Conservation (phyloP, 1,140 invertebrate species). For the Drosophila varians region DNA sequence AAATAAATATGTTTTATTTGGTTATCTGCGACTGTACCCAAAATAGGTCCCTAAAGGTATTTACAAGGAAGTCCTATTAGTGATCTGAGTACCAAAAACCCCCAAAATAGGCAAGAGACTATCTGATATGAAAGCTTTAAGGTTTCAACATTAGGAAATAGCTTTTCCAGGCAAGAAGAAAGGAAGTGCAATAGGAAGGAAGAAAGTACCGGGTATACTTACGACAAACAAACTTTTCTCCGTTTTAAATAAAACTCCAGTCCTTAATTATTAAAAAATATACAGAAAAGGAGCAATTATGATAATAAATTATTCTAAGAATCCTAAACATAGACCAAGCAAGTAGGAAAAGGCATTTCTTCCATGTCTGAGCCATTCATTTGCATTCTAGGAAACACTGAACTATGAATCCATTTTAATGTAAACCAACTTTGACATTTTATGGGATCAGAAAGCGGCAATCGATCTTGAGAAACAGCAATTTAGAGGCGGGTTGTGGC, state of each 20-base stretch:
- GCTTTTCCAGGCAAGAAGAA: too few relatives aligned
- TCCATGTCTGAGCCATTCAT: background rate
- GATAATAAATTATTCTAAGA: too few relatives aligned
- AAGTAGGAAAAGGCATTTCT: background rate
- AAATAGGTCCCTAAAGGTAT: too few relatives aligned
- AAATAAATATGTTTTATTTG: too few relatives aligned
- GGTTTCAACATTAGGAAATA: background rate
- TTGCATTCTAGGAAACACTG: background rate
- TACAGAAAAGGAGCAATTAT: too few relatives aligned
- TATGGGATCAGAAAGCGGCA: background rate
- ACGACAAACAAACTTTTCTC: background rate
- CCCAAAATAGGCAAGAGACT: background rate
- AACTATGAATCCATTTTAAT: background rate
- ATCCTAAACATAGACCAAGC: too few relatives aligned
- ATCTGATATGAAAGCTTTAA: background rate
- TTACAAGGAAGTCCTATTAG: background rate
- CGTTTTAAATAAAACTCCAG: too few relatives aligned
- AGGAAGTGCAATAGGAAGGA: too few relatives aligned
- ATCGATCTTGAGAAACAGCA: background rate
- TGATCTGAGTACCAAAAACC: background rate
- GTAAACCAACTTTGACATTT: background rate
- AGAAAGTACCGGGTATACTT: background rate
- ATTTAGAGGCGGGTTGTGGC: background rate
- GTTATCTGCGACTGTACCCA: too few relatives aligned
- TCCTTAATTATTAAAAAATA: too few relatives aligned